A percentile compares a stretch with the other conserved stretches of the same genome.
These are phyloP conservation scores for Amblyopsis rosae DNA, from an alignment of 2,113 vertebrate genomes.

Conservation along the genomic window DNA sequence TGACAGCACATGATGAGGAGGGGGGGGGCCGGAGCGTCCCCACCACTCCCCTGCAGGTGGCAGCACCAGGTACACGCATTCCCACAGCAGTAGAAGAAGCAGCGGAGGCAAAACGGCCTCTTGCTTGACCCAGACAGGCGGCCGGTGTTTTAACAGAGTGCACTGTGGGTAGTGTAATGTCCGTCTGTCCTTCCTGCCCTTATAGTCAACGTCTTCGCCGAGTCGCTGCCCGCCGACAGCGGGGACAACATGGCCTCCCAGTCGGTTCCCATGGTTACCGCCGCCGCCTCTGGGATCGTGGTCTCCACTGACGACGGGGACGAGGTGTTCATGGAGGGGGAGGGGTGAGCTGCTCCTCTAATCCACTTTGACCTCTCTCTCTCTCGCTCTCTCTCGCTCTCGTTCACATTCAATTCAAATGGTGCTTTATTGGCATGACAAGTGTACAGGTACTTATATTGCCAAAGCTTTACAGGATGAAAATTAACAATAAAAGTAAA, in stretches of 20 bases:
- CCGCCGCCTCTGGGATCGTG: slow-evolving; percentile 81
- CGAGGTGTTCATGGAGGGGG: slow-evolving; percentile 94
- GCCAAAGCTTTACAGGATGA: not conserved
- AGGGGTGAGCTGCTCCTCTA: slow-evolving; percentile 77
- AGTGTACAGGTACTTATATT: too few relatives aligned
- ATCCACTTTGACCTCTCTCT: not conserved
- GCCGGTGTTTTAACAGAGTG: too few relatives aligned
- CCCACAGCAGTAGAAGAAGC: too few relatives aligned
- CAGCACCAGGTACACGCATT: slow-evolving; percentile 84
- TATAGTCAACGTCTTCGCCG: slow-evolving; percentile 91
- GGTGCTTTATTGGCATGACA: too few relatives aligned
- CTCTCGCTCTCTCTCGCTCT: not conserved
- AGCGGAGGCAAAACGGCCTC: too few relatives aligned
- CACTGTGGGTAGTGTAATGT: too few relatives aligned
- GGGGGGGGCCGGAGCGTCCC: slow-evolving; percentile 96
- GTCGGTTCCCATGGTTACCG: slow-evolving; percentile 96
- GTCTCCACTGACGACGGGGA: slow-evolving; percentile 87
- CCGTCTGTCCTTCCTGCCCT: slow-evolving; percentile 8
- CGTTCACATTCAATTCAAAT: too few relatives aligned
- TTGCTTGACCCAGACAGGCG: too few relatives aligned
- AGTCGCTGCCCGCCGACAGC: slow-evolving; percentile 84
- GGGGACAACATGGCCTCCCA: slow-evolving; percentile 92
- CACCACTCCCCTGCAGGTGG: slow-evolving; percentile 93
- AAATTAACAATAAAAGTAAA: not conserved
- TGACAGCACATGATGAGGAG: slow-evolving; percentile 93